Base-by-base conservation (phyloP, 2,797 vertebrate species). In the Enteromius thamalakanensis region DNA sequence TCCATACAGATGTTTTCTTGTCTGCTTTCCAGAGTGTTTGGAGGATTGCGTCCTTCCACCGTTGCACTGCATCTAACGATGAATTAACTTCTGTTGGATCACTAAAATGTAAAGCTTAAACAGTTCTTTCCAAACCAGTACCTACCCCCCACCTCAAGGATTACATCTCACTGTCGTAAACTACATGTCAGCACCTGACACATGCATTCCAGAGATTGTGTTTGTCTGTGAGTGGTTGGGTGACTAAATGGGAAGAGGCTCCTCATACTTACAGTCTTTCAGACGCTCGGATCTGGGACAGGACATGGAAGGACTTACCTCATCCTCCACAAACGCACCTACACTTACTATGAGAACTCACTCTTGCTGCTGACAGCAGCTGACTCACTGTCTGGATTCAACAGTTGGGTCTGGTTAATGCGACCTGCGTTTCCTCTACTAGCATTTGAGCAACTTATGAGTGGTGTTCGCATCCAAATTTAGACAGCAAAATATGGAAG, bases 371-470 rank as follows among this genome's bases (percentile, higher is more conserved):
- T 76, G 60, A 87, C 87, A 85, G 84, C 83, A 83, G 90, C 89
- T 94, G 93, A 94, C 90, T 94, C 94, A 93, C 90, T 47, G 93
- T 93, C 93, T 93, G 82, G 88, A 82, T 77, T 64, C 64, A 37
- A 53, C 23, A 40, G 65, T 70, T 85, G 11, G 60, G 49, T 79
- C 62, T 85, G 74, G 76, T 76, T 81, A 79, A 45, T 69, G 34
- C 47, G 58, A 83, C 23, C 26, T 64, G 58, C 32, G 3, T 60
- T 68, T 49, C 40, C 49, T 42, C 49, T 79, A 34, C 32, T 21
- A 58, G 19, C 23, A 37, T 37, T 68, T 40, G 12, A 79, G 29
- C 6, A 65, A 34, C 34, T 23, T 64, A 15, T 3, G 8, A 29
- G 34, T 32, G 65, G n/a, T 19, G 65, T 60, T 70, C 23, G 11